Base-by-base conservation (phyloP, 2,888 invertebrate genomes). In the Ophion slaviceki region DNA sequence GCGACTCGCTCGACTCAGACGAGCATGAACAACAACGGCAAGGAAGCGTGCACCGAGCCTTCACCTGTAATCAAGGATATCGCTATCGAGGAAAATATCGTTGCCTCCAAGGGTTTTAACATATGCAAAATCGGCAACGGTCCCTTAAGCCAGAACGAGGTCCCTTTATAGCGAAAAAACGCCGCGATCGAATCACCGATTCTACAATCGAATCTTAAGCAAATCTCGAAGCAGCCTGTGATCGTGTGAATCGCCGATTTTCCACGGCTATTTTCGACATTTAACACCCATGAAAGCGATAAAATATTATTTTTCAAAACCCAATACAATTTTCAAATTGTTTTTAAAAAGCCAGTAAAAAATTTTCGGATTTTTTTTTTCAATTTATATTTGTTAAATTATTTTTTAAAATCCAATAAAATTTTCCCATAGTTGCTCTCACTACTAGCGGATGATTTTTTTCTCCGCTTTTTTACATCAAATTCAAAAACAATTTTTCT, bases 91-190 rank as follows among this genome's bases (percentile, higher is more conserved):
- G 86, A 88, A n/a, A 80, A 79, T 40, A 66, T 83, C 10, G 66
- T 74, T 4, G 36, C 86, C 20, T 67, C 76, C 8, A 89, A 86
- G 67, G 75, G 79, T 24, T 45, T 80, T 11, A 92, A 90, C 79
- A 91, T 90, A 47, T 88, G 89, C n/a, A 93, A 90, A 88, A 92
- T 93, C 88, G 91, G 91, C 45, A 93, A 93, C 72, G 92, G 93
- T 32, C 92, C 93, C 6, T 82, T 92, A 59, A 90, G 82, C 84
- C 92, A 92, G 78, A 91, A 89, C 36, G 92, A 93, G 59, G 89
- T 90, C 11, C 64, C 92, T 1, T 93, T 93, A 91, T 93, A 93
- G 91, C 92, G 90, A 84, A 87, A 88, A 81, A 88, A 80, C 70
- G 67, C 53, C 6, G 72, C 82, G 59, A 8, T 83, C 28, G 70